Evolutionary conservation across 2,797 vertebrate species (phyloP).

Genomic region (Lycodopsis pacificus): DNA sequence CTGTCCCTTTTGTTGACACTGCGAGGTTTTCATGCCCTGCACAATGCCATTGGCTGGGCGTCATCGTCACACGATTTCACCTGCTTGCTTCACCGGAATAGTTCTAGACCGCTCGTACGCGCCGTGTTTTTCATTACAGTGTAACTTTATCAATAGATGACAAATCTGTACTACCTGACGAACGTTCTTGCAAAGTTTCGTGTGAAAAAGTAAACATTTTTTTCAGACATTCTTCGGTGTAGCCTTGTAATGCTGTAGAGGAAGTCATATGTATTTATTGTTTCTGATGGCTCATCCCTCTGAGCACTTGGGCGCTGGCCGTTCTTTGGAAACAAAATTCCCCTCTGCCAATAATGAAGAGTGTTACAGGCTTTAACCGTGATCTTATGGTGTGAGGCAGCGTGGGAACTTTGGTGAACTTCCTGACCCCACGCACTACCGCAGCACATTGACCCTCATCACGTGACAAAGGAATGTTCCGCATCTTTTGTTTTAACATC

Average conservation of each 20-base stretch:
- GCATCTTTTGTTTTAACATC: constrained; percentile 80
- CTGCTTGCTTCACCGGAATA: not conserved
- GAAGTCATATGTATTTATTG: constrained; percentile 40
- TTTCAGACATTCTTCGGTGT: not conserved
- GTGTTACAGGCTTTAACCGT: constrained; percentile 26
- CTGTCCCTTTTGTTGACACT: constrained; percentile 63
- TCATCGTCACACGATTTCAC: constrained; percentile 30
- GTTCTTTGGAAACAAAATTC: constrained; percentile 39
- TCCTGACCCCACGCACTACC: constrained; percentile 75
- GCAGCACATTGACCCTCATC: constrained; percentile 73
- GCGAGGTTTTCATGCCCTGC: constrained; percentile 58
- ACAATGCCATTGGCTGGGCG: constrained; percentile 33
- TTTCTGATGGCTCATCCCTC: constrained; percentile 36
- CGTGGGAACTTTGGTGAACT: constrained; percentile 83
- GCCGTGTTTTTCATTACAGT: not conserved
- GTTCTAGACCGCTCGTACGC: not conserved
- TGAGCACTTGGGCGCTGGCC: constrained; percentile 14
- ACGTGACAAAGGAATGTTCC: constrained; percentile 78
- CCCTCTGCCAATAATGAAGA: constrained; percentile 53
- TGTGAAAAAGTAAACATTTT: not conserved
- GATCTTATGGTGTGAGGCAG: constrained; percentile 59
- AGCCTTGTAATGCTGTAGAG: constrained; percentile 46
- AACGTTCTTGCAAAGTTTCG: not conserved
- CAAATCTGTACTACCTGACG: not conserved
- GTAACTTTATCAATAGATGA: not conserved